Evolutionary conservation across 2,888 invertebrate species (phyloP).

Genomic region (Lissonota sp.): DNA sequence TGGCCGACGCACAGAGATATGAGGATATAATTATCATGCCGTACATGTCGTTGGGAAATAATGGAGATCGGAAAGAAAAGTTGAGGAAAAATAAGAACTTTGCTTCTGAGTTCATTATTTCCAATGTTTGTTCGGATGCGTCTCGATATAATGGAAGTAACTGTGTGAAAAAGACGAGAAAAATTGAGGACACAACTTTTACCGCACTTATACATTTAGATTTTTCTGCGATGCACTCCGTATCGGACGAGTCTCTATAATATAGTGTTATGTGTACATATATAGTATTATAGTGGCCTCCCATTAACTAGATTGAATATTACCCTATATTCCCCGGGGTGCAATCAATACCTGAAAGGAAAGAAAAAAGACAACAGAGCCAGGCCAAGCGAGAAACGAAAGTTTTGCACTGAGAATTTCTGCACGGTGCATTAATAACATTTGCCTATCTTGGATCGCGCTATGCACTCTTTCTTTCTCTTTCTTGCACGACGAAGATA

Average conservation of each 20-base stretch:
- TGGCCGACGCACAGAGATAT: too few relatives aligned
- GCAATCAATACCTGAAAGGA: constrained; percentile 76
- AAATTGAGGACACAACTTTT: constrained; percentile 73
- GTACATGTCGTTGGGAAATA: constrained; percentile 41
- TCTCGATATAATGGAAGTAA: constrained; percentile 47
- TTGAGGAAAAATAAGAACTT: constrained; percentile 1
- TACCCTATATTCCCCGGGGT: constrained; percentile 78
- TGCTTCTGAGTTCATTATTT: constrained; percentile 48
- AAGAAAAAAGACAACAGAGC: constrained; percentile 46
- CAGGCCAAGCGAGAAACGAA: constrained; percentile 4
- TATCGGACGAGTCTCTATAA: not conserved
- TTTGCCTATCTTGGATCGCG: constrained; percentile 23
- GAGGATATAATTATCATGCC: constrained; percentile 59
- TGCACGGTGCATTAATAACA: constrained; percentile 15
- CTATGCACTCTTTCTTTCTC: not conserved
- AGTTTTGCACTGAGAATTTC: constrained; percentile 20
- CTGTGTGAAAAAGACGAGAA: constrained; percentile 58
- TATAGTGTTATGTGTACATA: constrained; percentile 11
- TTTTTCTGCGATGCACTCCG: too few relatives aligned
- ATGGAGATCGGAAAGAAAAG: constrained; percentile 16
- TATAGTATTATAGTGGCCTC: constrained; percentile 52
- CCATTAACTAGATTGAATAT: constrained; percentile 80
- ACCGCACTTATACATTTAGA: not conserved
- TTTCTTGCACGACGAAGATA: not conserved
- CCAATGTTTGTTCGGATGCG: constrained; percentile 41